Evolutionary conservation across 2,797 vertebrate species (phyloP).

Genomic region (Hyperoplus lanceolatus): DNA sequence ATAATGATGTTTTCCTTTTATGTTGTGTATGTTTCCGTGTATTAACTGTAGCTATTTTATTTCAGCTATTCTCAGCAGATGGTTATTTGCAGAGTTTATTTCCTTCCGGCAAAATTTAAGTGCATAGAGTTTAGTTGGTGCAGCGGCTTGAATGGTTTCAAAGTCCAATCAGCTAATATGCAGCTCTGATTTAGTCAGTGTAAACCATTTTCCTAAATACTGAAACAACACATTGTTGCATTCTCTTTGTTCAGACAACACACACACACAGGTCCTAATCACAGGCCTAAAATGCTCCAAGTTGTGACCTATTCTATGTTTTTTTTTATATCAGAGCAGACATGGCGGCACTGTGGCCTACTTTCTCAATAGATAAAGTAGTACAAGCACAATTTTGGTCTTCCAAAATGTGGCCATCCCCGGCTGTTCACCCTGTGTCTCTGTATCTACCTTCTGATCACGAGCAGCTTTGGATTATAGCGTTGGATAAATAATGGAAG

Average conservation of each 20-base stretch:
- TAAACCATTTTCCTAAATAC: slow-evolving; percentile 26
- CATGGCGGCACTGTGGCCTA: neutral
- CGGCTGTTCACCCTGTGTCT: neutral
- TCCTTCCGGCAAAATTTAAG: neutral
- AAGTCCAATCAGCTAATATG: slow-evolving; percentile 63
- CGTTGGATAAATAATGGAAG: neutral
- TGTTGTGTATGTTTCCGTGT: neutral
- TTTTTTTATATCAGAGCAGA: neutral
- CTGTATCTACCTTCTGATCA: neutral
- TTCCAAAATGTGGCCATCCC: slow-evolving; percentile 7
- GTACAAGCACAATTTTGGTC: neutral
- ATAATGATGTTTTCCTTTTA: neutral
- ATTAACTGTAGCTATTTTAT: neutral
- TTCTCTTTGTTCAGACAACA: neutral
- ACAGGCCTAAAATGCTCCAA: neutral
- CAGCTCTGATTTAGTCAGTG: slow-evolving; percentile 34
- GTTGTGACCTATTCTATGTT: neutral
- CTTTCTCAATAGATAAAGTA: neutral
- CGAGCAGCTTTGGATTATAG: neutral
- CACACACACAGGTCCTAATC: neutral
- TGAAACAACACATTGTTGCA: neutral
- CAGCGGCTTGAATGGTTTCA: slow-evolving; percentile 34
- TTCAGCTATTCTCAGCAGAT: neutral
- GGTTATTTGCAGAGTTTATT: neutral
- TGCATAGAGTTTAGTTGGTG: slow-evolving; percentile 1